Percentiles rank a stretch among this genome's conserved stretches.
Evolutionary conservation across 2,113 vertebrate genomes (phyloP).

Genomic region (Albula goreensis): DNA sequence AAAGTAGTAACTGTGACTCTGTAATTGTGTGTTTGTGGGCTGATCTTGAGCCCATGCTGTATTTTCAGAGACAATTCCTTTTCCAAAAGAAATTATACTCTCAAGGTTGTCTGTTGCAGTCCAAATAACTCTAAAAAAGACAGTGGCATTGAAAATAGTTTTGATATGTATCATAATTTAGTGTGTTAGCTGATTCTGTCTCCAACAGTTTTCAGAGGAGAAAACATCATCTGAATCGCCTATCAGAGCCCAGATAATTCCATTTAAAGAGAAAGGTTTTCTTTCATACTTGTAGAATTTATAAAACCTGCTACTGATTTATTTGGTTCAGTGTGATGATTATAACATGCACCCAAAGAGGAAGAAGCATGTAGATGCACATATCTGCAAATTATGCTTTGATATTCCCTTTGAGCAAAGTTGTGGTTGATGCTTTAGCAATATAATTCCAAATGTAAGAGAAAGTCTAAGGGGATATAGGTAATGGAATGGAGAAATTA

Average conservation of each 20-base stretch:
- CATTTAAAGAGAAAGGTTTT: neutral
- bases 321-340: too few relatives aligned
- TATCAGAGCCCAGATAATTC: neutral
- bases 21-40: constrained; percentile 28
- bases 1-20: constrained; percentile 11
- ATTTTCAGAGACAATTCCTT: neutral
- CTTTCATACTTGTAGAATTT: too few relatives aligned
- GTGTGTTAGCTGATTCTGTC: neutral
- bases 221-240: neutral
- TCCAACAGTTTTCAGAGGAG: neutral
- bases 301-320: too few relatives aligned
- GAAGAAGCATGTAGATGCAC: neutral
- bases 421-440: neutral
- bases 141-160: neutral
- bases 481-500: neutral
- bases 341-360: neutral
- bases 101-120: neutral
- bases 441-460: neutral
- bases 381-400: neutral
- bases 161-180: neutral
- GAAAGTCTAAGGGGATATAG: neutral
- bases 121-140: constrained; percentile 3
- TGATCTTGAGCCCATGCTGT: constrained; percentile 19
- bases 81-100: neutral
- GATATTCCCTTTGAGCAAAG: neutral